These are phyloP conservation scores for Dryobotodes eremita DNA, from an alignment of 2,888 invertebrate species.

Conservation along the genomic window DNA sequence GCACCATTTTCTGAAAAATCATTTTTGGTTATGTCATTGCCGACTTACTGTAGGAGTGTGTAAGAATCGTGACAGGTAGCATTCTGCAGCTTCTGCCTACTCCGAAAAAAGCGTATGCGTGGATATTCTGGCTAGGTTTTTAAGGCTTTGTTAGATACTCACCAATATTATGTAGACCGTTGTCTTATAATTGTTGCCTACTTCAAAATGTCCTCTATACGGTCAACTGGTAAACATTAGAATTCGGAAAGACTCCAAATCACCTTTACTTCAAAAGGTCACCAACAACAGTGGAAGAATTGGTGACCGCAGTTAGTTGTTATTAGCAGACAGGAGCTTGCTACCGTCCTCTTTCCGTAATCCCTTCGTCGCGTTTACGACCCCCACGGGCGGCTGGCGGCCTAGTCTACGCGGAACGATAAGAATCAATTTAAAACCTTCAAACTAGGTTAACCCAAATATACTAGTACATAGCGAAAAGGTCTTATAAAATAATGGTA, in stretches of 20 bases:
- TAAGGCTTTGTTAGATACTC: background rate
- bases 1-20: too few relatives aligned
- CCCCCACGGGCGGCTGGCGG: conserved; percentile 10
- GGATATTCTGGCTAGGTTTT: background rate
- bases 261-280: background rate
- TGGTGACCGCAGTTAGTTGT: conserved; percentile 7
- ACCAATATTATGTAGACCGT: too few relatives aligned
- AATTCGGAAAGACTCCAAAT: background rate
- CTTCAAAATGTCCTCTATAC: background rate
- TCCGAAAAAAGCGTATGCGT: background rate
- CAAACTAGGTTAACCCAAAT: conserved; percentile 38
- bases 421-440: conserved; percentile 53
- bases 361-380: conserved; percentile 37
- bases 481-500: conserved; percentile 35
- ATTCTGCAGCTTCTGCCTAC: background rate
- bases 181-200: background rate
- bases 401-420: conserved; percentile 40
- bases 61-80: background rate
- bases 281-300: conserved; percentile 1
- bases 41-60: background rate
- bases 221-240: background rate
- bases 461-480: conserved; percentile 7
- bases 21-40: too few relatives aligned
- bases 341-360: conserved; percentile 5
- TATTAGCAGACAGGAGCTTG: conserved; percentile 13